Percentiles rank a stretch among this genome's conserved stretches.
These are phyloP conservation scores for Peromyscus nudipes DNA, from an alignment of 2,797 vertebrate genomes.

Conservation along the genomic window DNA sequence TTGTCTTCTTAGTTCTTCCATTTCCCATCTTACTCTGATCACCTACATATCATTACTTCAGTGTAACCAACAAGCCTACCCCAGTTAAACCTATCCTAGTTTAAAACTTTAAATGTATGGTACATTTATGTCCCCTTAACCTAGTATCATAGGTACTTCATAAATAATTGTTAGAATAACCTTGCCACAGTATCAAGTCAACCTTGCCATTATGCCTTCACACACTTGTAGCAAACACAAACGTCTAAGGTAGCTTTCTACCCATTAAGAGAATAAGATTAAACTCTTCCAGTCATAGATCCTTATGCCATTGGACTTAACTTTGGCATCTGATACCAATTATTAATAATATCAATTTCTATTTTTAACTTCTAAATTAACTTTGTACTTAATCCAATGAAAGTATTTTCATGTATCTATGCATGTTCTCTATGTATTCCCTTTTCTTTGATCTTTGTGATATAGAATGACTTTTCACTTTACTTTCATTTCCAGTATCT, in stretches of 20 bases:
- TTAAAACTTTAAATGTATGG: not conserved
- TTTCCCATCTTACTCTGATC: not conserved
- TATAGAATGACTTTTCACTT: not conserved
- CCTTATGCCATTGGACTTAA: conserved; percentile 21
- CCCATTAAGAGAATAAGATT: conserved; percentile 54
- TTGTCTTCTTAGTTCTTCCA: not conserved
- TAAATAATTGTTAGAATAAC: conserved; percentile 29
- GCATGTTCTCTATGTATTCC: not conserved
- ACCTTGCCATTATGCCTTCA: not conserved
- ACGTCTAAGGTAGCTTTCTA: conserved; percentile 4
- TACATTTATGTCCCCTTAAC: not conserved
- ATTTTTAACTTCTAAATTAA: conserved; percentile 25
- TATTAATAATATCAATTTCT: not conserved
- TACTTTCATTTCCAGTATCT: not conserved
- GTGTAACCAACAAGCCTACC: not conserved
- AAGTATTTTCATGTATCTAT: not conserved
- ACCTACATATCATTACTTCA: not conserved
- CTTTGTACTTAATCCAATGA: conserved; percentile 1
- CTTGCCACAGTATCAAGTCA: not conserved
- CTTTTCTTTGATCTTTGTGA: not conserved
- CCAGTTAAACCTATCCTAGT: not conserved
- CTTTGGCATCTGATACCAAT: conserved; percentile 36
- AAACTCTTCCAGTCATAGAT: conserved; percentile 4
- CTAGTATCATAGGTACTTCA: not conserved
- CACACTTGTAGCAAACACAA: not conserved